Base-by-base conservation (phyloP, 2,797 vertebrate genomes). In the Poecile montanus region DNA sequence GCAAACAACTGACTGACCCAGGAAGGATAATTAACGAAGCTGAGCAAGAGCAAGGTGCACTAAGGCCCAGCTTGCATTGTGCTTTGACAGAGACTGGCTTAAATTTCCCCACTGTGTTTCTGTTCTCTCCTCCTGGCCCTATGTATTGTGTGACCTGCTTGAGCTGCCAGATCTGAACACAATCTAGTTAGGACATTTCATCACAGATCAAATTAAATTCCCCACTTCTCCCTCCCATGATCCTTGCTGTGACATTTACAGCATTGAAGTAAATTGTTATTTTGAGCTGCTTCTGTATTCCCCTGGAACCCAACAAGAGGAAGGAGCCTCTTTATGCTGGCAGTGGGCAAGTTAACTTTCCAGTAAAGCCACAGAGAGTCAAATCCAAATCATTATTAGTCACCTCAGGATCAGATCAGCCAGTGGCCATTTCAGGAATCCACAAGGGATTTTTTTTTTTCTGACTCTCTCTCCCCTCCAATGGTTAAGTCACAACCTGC, bases 401-500 rank as follows among this genome's bases (percentile, higher is more conserved):
- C 96, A 95, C 80, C 79, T 84, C 47, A 44, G 89, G 73, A 86
- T 50, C 63, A 89, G 38, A 94, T 72, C 48, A 76, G 60, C 62
- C 19, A 2, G 32, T 82, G 77, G 36, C 40, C 1, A 0, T 92
- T 92, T 86, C 11, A 19, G 83, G 77, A 91, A 78, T 88, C 45
- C 87, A 88, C 14, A 0, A 32, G 73, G 76, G 88, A 57, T 63
- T 89, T 92, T 91, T 89, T 92, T 91, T 81, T 85, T 85, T 47
- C 76, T 0, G 0, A n/a, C 40, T 40, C 1, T 1, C 40, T 63
- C 22, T 78, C 13, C 50, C 17, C 40, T 56, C 2, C 2, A 1
- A 19, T 54, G 60, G 21, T 79, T 67, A 91, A 74, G 78, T 80
- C 76, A 54, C 7, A 1, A 30, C 48, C 79, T 89, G 53, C 61